phyloP scores from a whole-genome alignment of 1,140 invertebrate genomes.

The Pseudachorutes palmiensis region DNA sequence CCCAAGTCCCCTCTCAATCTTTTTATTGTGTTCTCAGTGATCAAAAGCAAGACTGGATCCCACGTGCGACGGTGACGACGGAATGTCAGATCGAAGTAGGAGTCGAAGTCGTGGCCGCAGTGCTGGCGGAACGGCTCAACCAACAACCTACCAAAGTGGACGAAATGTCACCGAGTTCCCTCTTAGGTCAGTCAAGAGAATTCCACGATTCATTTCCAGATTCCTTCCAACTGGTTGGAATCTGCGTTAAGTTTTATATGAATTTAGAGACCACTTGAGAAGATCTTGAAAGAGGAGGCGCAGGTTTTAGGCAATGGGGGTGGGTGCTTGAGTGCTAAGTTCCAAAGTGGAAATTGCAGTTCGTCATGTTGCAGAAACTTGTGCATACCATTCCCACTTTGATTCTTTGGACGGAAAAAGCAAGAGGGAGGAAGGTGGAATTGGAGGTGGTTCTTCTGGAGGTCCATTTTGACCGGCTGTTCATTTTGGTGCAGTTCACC shows the following conservation, averaged over 20 bases:
- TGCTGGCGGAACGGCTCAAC: neutral
- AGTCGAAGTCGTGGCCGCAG: slow-evolving; percentile 28
- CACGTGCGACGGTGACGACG: neutral
- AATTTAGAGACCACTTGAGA: neutral
- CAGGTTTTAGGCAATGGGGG: neutral
- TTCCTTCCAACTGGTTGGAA: neutral
- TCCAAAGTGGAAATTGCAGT: neutral
- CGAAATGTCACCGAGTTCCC: slow-evolving; percentile 23
- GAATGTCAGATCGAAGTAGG: slow-evolving; percentile 31
- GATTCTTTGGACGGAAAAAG: neutral
- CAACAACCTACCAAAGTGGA: neutral
- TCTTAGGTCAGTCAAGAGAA: slow-evolving; percentile 15
- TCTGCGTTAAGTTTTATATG: neutral
- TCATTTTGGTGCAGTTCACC: neutral
- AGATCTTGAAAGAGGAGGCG: neutral
- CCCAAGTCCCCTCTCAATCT: too few relatives aligned
- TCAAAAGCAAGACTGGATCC: neutral
- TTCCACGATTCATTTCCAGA: neutral
- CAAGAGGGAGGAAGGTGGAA: neutral
- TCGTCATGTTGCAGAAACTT: neutral
- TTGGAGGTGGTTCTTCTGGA: slow-evolving; percentile 10
- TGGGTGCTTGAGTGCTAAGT: neutral
- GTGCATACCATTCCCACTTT: too few relatives aligned
- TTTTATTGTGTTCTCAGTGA: too few relatives aligned
- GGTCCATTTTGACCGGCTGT: slow-evolving; percentile 4